Evolutionary conservation across 2,888 invertebrate species (phyloP).

Genomic region (Limnephilus marmoratus): DNA sequence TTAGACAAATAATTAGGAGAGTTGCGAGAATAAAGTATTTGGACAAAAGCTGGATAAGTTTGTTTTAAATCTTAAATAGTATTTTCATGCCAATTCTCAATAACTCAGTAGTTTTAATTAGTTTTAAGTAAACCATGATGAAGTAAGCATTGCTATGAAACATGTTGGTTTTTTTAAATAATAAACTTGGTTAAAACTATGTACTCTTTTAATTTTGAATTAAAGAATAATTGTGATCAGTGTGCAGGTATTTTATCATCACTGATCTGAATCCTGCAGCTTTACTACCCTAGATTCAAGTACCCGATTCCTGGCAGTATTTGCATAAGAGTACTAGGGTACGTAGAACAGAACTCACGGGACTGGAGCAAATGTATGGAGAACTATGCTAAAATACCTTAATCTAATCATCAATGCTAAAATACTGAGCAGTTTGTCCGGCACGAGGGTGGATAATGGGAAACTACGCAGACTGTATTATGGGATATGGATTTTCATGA

Average conservation of each 20-base stretch:
- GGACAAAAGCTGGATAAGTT: too few relatives aligned
- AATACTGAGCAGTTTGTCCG: constrained; percentile 22
- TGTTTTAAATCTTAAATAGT: too few relatives aligned
- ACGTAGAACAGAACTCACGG: constrained; percentile 20
- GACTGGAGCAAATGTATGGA: constrained; percentile 42
- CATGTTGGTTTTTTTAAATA: too few relatives aligned
- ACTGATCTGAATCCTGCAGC: background rate
- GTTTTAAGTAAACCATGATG: too few relatives aligned
- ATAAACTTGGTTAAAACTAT: too few relatives aligned
- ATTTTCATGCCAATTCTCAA: too few relatives aligned
- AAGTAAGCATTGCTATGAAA: too few relatives aligned
- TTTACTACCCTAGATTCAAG: background rate
- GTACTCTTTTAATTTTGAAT: too few relatives aligned
- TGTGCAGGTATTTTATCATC: background rate
- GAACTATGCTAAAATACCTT: constrained; percentile 46
- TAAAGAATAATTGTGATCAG: too few relatives aligned
- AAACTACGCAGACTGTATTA: background rate
- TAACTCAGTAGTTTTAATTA: too few relatives aligned
- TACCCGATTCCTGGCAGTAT: background rate
- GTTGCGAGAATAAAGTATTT: too few relatives aligned
- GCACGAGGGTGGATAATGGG: background rate
- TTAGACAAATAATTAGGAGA: too few relatives aligned
- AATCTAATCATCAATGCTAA: constrained; percentile 45
- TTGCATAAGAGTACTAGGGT: constrained; percentile 9
- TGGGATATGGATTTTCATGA: background rate